Base-by-base conservation (phyloP, 2,113 vertebrate species). In the Phaethon lepturus region DNA sequence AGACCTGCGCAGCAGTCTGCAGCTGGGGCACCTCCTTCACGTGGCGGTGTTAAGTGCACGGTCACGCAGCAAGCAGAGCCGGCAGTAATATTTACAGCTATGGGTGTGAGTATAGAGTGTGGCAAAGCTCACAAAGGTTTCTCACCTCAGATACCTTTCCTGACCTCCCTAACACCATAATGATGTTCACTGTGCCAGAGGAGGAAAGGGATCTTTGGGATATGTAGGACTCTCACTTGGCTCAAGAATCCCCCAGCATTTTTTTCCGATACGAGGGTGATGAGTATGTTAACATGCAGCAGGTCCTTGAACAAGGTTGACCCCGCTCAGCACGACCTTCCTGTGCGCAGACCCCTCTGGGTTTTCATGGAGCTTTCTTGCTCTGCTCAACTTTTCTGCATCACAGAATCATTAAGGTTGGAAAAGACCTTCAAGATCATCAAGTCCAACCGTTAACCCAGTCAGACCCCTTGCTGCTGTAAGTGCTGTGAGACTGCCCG, bases 1-100 rank as follows among this genome's bases (percentile, higher is more conserved):
- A 35, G 53, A 33, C 42, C 35, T 0, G 0, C 1, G 11, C 68
- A 80, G 73, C 42, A 44, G 44, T 16, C 44, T 63, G 63, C 35
- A 55, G 38, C 78, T 68, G 68, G 44, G 29, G 22, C 79, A 69
- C 31, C 60, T 68, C 8, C 66, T 40, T 17, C 52, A 47, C 1
- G 0, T 28, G 50, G 38, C 0, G 0, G 10, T 24, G 22, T 25
- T 29, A 50, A 66, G 56, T 31, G 67, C 52, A 13, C 1, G 17
- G 44, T 25, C 44, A 50, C 0, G 0, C 17, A 55, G 35, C 59
- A 55, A 53, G 63, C 73, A 67, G 53, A 81, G 49, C 18, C 23
- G 3, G 55, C 24, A 31, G 19, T 28, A 58, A 7, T 40, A 75
- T 60, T 60, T 56, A 52, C 52, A 66, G 45, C 64, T 50, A 1